These are phyloP conservation scores for Urophycis tenuis DNA, from an alignment of 2,797 vertebrate species.

Conservation along the genomic window DNA sequence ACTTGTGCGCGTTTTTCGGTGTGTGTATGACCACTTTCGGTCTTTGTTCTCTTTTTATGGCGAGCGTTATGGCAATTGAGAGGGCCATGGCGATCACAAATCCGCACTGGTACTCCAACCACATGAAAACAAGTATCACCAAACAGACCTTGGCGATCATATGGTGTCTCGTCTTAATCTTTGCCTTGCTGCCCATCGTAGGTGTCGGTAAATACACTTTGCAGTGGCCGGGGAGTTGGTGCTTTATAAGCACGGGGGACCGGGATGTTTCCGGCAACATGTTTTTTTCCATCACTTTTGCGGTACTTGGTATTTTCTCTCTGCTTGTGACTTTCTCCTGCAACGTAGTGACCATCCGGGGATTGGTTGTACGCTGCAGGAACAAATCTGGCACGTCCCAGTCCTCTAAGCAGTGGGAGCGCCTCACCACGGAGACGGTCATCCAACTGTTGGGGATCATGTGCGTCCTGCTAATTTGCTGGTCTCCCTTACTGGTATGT, in stretches of 20 bases:
- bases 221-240: conserved; percentile 97
- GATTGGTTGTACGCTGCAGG: conserved; percentile 79
- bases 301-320: conserved; percentile 79
- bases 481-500: conserved; percentile 93
- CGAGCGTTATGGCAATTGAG: conserved; percentile 91
- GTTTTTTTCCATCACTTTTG: conserved; percentile 82
- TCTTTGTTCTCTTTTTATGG: conserved; percentile 86
- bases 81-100: conserved; percentile 84
- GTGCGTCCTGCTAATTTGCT: conserved; percentile 90
- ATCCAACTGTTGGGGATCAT: conserved; percentile 92
- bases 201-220: conserved; percentile 81
- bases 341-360: conserved; percentile 87
- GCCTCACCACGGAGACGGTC: conserved; percentile 88
- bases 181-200: conserved; percentile 81
- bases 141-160: conserved; percentile 72
- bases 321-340: conserved; percentile 81
- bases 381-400: conserved; percentile 69
- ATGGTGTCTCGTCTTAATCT: conserved; percentile 74
- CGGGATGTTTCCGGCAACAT: conserved; percentile 57
- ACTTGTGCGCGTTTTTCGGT: conserved; percentile 86
- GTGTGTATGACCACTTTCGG: conserved; percentile 92
- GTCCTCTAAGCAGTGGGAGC: conserved; percentile 83
- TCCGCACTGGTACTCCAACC: conserved; percentile 90
- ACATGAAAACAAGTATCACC: conserved; percentile 83
- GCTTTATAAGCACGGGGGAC: conserved; percentile 83